Percentiles rank a stretch among this genome's conserved stretches.
phyloP scores from a whole-genome alignment of 2,797 vertebrate genomes.

The Eospalax fontanierii region DNA sequence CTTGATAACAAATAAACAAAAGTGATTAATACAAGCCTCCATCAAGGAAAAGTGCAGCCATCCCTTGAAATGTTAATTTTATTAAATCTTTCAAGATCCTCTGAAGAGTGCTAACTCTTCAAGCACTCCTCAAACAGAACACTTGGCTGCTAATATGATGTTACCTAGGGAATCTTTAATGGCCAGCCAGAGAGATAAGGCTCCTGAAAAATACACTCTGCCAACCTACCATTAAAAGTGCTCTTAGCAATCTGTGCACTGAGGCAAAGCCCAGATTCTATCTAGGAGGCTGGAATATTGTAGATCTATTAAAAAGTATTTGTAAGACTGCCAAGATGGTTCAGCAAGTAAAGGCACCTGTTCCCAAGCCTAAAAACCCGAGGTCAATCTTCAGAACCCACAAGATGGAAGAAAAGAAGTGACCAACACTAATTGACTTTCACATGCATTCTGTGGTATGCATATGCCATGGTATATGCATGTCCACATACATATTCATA shows the following conservation, averaged over 20 bases:
- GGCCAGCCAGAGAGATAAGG: conserved; percentile 10
- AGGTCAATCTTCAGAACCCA: background rate
- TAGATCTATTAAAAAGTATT: conserved; percentile 62
- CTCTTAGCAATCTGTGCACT: conserved; percentile 31
- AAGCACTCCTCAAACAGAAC: conserved; percentile 66
- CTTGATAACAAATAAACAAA: background rate
- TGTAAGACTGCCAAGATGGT: background rate
- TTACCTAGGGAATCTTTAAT: conserved; percentile 60
- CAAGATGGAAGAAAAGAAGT: background rate
- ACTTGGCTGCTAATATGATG: conserved; percentile 61
- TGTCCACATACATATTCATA: background rate
- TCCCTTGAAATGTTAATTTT: conserved; percentile 62
- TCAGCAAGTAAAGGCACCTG: background rate
- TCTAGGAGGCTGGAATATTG: conserved; percentile 26
- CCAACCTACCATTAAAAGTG: conserved; percentile 35
- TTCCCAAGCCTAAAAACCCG: background rate
- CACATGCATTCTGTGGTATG: background rate
- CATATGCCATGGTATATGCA: background rate
- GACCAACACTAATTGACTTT: background rate
- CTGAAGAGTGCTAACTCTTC: conserved; percentile 64
- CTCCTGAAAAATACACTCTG: conserved; percentile 61
- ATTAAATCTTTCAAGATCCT: conserved; percentile 65
- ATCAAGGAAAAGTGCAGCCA: conserved; percentile 42
- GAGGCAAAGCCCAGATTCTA: conserved; percentile 51
- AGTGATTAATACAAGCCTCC: background rate